A percentile compares a stretch with the other conserved stretches of the same genome.
Evolutionary conservation across 2,888 invertebrate species (phyloP).

Genomic region (Dicyrtoma fusca): DNA sequence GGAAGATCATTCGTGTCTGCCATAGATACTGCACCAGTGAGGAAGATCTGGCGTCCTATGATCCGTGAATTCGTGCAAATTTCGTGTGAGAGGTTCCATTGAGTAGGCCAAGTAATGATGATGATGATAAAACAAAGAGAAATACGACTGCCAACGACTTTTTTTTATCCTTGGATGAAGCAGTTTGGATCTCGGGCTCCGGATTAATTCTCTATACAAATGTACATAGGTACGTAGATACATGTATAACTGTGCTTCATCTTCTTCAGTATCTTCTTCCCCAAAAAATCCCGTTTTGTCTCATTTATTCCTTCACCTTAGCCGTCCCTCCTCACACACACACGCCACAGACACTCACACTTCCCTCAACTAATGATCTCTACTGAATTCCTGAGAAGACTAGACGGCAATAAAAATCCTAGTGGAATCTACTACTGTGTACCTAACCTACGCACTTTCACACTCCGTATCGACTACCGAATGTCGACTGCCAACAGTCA

Average conservation of each 20-base stretch:
- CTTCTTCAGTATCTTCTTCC: too few species aligned
- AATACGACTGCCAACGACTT: not conserved
- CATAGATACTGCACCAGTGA: too few species aligned
- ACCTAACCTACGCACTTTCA: too few species aligned
- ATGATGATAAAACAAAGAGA: slow-evolving; percentile 27
- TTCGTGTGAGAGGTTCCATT: not conserved
- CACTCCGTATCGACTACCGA: too few species aligned
- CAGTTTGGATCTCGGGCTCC: too few species aligned
- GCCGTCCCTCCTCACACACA: not conserved
- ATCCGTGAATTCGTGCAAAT: too few species aligned
- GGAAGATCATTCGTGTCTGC: too few species aligned
- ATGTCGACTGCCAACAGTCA: too few species aligned
- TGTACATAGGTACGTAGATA: too few species aligned
- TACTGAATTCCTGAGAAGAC: slow-evolving; percentile 1
- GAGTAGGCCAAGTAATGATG: not conserved
- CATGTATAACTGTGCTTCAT: slow-evolving; percentile 30
- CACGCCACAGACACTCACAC: not conserved
- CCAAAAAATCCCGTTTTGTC: slow-evolving; percentile 27
- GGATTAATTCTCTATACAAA: not conserved
- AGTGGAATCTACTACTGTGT: too few species aligned
- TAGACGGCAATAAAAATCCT: too few species aligned
- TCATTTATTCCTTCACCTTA: slow-evolving; percentile 30
- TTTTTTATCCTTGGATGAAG: slow-evolving; percentile 15
- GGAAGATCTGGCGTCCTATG: too few species aligned
- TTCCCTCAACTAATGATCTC: slow-evolving; percentile 25